Evolutionary conservation across 2,888 invertebrate species (phyloP).

Genomic region (Cotesia congregata): DNA sequence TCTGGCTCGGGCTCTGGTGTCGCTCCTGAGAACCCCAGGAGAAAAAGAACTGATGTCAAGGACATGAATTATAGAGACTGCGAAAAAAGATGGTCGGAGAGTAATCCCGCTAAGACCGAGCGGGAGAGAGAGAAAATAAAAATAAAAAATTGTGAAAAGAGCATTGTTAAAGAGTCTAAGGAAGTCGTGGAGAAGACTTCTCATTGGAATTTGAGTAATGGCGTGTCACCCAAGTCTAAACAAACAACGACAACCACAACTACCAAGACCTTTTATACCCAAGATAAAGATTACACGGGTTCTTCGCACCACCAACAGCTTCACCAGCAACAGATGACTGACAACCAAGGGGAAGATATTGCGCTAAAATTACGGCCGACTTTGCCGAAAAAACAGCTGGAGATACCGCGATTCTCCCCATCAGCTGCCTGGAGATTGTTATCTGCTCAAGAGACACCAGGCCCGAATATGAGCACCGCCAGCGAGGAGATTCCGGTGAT

Average conservation of each 20-base stretch:
- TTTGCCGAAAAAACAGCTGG: slow-evolving; percentile 82
- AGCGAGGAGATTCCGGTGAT: slow-evolving; percentile 68
- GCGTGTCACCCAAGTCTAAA: slow-evolving; percentile 54
- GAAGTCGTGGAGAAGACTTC: slow-evolving; percentile 47
- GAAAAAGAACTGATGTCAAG: slow-evolving; percentile 47
- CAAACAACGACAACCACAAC: slow-evolving; percentile 49
- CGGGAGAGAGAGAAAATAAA: slow-evolving; percentile 46
- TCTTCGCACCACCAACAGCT: slow-evolving; percentile 33
- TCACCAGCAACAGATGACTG: slow-evolving; percentile 34
- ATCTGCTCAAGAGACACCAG: slow-evolving; percentile 75
- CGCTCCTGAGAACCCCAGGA: slow-evolving; percentile 47
- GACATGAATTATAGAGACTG: slow-evolving; percentile 39
- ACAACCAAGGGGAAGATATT: slow-evolving; percentile 74
- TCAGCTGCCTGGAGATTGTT: slow-evolving; percentile 86
- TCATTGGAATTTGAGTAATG: slow-evolving; percentile 54
- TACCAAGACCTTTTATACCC: slow-evolving; percentile 80
- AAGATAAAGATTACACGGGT: slow-evolving; percentile 47
- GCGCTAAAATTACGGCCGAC: slow-evolving; percentile 83
- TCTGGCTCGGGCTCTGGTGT: slow-evolving; percentile 23
- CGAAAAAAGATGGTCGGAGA: slow-evolving; percentile 52
- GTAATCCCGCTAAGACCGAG: slow-evolving; percentile 11
- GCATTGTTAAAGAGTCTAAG: slow-evolving; percentile 38
- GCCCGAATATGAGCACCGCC: slow-evolving; percentile 60
- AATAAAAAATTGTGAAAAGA: slow-evolving; percentile 49
- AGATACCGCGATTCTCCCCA: slow-evolving; percentile 86